Percentiles rank a stretch among this genome's conserved stretches.
Evolutionary conservation across 92 coral and sea anemone species (phyloP).

Genomic region (Umimayanthus kanabou): DNA sequence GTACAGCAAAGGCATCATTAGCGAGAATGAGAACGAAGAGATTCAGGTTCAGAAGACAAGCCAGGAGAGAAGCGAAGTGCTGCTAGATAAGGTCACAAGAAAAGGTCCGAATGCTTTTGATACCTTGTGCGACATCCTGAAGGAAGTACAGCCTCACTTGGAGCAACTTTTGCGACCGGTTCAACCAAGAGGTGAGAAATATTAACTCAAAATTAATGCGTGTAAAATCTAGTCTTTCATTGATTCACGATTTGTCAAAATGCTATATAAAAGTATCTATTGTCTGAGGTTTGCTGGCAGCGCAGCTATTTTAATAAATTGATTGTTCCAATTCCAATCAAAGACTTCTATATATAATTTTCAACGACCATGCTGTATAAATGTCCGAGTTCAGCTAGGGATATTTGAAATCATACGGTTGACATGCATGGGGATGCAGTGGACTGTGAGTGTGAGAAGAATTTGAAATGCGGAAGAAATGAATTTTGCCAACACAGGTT

Average conservation of each 20-base stretch:
- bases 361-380: no score
- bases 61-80: slow-evolving; percentile 55
- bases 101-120: slow-evolving; percentile 79
- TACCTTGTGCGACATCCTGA: slow-evolving; percentile 70
- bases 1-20: slow-evolving; percentile 58
- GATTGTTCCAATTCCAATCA: background rate
- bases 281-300: no score
- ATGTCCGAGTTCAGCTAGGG: no score
- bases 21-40: slow-evolving; percentile 65
- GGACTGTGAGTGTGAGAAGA: no score
- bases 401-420: no score
- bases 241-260: no score
- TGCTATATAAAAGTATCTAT: no score
- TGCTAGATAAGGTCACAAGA: slow-evolving; percentile 63
- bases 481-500: no score
- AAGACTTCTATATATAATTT: background rate
- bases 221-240: background rate
- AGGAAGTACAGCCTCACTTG: slow-evolving; percentile 73
- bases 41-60: slow-evolving; percentile 43
- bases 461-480: no score
- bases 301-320: background rate
- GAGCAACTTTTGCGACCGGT: slow-evolving; percentile 59
- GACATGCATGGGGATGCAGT: no score
- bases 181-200: slow-evolving; percentile 54
- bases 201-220: background rate